Conservation (phyloP, 2,113 vertebrate species). For the Paedocypris sp. region DNA sequence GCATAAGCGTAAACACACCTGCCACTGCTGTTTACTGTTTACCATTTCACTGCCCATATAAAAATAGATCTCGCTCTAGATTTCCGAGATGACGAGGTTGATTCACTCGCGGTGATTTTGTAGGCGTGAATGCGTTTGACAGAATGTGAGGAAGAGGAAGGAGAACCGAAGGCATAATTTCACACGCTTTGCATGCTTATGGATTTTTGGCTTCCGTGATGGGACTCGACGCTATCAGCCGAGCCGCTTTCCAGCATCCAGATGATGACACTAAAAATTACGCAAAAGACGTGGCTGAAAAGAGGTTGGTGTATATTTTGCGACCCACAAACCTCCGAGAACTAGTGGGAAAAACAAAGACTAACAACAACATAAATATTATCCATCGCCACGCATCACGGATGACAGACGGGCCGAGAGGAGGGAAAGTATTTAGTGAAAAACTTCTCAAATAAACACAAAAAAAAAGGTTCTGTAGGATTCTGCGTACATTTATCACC, state of each 20-base stretch:
- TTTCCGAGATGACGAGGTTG: not conserved
- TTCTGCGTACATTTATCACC: not conserved
- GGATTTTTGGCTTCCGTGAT: constrained; percentile 12
- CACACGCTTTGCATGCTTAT: not conserved
- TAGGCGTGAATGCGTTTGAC: not conserved
- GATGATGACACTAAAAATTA: too few relatives aligned
- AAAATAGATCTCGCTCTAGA: constrained; percentile 17
- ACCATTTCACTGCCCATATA: constrained; percentile 4
- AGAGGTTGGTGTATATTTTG: constrained; percentile 2
- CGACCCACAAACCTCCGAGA: constrained; percentile 6
- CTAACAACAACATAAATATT: constrained; percentile 5
- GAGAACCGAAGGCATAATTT: constrained; percentile 8
- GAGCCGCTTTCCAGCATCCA: too few relatives aligned
- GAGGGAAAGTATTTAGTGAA: constrained; percentile 1
- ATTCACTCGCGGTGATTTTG: not conserved
- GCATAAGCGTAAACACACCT: constrained; percentile 18
- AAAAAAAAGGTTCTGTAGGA: not conserved
- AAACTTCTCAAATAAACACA: not conserved
- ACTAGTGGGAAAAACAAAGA: not conserved
- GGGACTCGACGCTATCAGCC: too few relatives aligned
- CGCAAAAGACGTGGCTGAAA: not conserved
- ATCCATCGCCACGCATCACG: constrained; percentile 8
- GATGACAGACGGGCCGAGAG: constrained; percentile 5
- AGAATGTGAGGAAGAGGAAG: constrained; percentile 1
- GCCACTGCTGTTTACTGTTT: constrained; percentile 1